Evolutionary conservation across 2,888 invertebrate genomes (phyloP), one percentile per base, ranked within the genome.

Genomic region (Synanthedon formicaeformis): DNA sequence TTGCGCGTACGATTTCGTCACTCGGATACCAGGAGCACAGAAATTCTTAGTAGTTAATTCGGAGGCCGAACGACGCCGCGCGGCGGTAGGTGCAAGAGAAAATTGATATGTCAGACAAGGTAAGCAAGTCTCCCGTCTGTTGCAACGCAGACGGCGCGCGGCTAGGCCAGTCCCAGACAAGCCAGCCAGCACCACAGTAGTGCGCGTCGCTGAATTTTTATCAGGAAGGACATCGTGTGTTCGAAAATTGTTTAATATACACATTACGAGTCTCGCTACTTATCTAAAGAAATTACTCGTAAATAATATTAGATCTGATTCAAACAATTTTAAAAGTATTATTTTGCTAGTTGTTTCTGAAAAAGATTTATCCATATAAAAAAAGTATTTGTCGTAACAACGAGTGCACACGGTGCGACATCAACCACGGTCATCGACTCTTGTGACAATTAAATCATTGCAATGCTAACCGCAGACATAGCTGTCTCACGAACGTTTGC

Each of bases 1-100:
- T 70, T 75, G 71, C 76, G 78, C 78, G 82, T 81, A 34, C 82
- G 80, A 84, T 81, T 85, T 84, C 81, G 81, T 83, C 82, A 82
- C 84, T 79, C 71, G 63, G 71, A 77, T 70, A 87, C 85, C 66
- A 86, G 86, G 86, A 81, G 72, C 67, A 65, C 75, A 85, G 73
- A 77, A 73, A 60, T 60, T 62, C 67, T 59, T 64, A 64, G 69
- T 56, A 69, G 75, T 71, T 61, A 60, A 57, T 62, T 66, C 61
- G 60, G 61, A 65, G 64, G 59, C 10, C 34, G 34, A 34, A 34
- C 34, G 34, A 34, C 61, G 60, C 61, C 66, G 61, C 67, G 61
- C 58, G 62, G 71, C 68, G 34, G 34, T 34, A 34, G 34, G 77
- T 77, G 77, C 70, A 75, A 63, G 74, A 72, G 78, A 70, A 81